Percentiles rank a stretch among this genome's conserved stretches.
Evolutionary conservation across 2,797 vertebrate species (phyloP).

Genomic region (Arnoldichthys spilopterus): DNA sequence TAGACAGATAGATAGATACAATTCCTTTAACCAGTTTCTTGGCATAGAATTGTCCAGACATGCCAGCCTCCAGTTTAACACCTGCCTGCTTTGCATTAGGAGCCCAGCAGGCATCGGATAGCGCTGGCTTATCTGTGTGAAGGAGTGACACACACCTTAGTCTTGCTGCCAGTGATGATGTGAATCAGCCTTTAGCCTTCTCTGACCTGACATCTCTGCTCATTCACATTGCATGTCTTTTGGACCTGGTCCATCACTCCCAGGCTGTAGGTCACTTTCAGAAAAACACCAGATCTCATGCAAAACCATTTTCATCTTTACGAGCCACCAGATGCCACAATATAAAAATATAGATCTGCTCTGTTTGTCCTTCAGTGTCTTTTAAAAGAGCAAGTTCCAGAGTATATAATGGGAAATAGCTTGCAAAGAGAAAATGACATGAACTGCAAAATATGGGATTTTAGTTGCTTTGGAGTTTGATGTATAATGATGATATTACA

Average conservation of each 20-base stretch:
- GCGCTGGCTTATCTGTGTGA: not conserved
- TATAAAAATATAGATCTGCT: not conserved
- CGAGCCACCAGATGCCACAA: not conserved
- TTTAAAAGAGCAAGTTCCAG: too few species aligned
- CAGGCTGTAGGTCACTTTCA: not conserved
- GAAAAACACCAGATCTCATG: not conserved
- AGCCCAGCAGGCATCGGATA: not conserved
- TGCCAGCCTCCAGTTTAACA: not conserved
- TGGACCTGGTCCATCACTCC: not conserved
- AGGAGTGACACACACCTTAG: not conserved
- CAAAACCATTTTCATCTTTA: not conserved
- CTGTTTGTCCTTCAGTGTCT: not conserved
- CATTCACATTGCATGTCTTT: not conserved
- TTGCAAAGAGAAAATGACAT: too few species aligned
- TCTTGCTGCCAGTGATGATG: not conserved
- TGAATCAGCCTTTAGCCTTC: not conserved
- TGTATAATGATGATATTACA: too few species aligned
- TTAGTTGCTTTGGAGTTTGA: too few species aligned
- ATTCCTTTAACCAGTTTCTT: not conserved
- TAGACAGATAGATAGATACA: too few species aligned
- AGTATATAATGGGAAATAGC: too few species aligned
- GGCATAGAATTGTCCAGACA: not conserved
- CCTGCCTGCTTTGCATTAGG: not conserved
- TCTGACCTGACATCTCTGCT: not conserved
- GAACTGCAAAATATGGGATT: too few species aligned